Percentiles rank a stretch among this genome's conserved stretches.
These are phyloP conservation scores for Casuarius casuarius DNA, from an alignment of 2,113 vertebrate species.

Conservation along the genomic window DNA sequence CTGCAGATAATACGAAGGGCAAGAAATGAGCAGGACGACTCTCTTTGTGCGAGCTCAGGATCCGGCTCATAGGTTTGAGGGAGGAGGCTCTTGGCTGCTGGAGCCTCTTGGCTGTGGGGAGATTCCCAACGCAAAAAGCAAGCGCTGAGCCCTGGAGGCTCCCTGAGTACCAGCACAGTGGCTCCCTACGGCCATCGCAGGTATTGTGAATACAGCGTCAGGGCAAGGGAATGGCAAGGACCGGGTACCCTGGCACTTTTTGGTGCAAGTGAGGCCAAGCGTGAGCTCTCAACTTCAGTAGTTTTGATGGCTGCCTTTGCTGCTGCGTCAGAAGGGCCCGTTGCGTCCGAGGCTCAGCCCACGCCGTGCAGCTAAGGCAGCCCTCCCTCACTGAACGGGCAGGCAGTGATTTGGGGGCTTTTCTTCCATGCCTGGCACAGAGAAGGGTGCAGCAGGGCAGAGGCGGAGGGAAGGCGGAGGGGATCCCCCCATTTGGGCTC, in stretches of 20 bases:
- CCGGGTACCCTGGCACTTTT: background rate
- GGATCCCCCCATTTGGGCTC: background rate
- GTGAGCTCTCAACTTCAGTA: background rate
- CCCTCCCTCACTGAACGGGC: background rate
- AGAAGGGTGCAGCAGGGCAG: fast-evolving
- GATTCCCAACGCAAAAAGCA: background rate
- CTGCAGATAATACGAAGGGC: background rate
- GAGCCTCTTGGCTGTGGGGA: background rate
- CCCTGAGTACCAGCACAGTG: background rate
- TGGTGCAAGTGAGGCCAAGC: background rate
- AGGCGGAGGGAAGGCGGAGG: fast-evolving
- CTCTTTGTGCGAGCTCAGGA: background rate
- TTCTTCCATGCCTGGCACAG: background rate
- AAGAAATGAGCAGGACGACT: background rate
- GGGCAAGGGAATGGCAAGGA: background rate
- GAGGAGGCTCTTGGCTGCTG: background rate
- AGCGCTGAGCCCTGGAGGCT: fast-evolving
- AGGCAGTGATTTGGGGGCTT: background rate
- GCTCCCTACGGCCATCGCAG: background rate
- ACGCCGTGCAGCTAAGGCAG: background rate
- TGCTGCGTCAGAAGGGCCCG: background rate
- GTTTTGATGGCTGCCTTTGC: background rate
- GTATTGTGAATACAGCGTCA: background rate
- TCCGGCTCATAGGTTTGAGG: background rate
- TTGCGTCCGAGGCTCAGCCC: background rate